Percentiles rank a stretch among this genome's conserved stretches.
These are phyloP conservation scores for Vanessa atalanta DNA, from an alignment of 1,140 invertebrate species.

Conservation along the genomic window DNA sequence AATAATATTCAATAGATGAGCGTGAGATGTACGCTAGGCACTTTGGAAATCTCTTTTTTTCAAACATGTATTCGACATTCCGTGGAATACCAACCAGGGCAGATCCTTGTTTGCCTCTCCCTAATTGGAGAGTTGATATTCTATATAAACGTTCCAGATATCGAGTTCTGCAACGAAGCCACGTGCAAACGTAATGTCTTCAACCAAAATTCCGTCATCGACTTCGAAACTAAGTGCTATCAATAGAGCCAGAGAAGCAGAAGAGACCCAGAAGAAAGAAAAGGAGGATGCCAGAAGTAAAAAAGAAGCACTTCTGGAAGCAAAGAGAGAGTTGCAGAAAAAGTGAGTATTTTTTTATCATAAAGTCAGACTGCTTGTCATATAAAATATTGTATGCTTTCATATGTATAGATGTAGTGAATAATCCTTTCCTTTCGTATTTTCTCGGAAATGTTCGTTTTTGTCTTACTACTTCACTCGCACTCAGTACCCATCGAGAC, in stretches of 20 bases:
- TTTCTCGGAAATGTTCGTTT: too few relatives aligned
- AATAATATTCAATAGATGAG: too few relatives aligned
- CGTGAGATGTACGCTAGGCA: too few relatives aligned
- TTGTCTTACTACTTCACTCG: too few relatives aligned
- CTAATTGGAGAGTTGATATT: too few relatives aligned
- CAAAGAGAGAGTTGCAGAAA: conserved; percentile 63
- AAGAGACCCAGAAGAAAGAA: conserved; percentile 49
- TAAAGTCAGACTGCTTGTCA: background rate
- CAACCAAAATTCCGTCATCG: conserved; percentile 42
- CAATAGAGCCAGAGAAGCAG: conserved; percentile 50
- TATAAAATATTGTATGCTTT: background rate
- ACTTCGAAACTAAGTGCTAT: conserved; percentile 58
- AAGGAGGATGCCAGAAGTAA: conserved; percentile 69
- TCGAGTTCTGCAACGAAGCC: conserved; percentile 58
- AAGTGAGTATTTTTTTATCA: conserved; percentile 41
- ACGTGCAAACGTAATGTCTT: conserved; percentile 33
- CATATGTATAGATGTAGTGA: too few relatives aligned
- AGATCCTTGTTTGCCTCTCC: too few relatives aligned
- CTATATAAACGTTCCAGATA: conserved; percentile 40
- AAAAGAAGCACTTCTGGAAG: conserved; percentile 68
- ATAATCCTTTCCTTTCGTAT: too few relatives aligned
- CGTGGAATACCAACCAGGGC: too few relatives aligned
- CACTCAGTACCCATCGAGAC: too few relatives aligned
- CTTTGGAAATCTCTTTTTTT: too few relatives aligned
- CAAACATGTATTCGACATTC: too few relatives aligned